phyloP scores from a whole-genome alignment of 2,797 vertebrate genomes.

The Cetoscarus ocellatus region DNA sequence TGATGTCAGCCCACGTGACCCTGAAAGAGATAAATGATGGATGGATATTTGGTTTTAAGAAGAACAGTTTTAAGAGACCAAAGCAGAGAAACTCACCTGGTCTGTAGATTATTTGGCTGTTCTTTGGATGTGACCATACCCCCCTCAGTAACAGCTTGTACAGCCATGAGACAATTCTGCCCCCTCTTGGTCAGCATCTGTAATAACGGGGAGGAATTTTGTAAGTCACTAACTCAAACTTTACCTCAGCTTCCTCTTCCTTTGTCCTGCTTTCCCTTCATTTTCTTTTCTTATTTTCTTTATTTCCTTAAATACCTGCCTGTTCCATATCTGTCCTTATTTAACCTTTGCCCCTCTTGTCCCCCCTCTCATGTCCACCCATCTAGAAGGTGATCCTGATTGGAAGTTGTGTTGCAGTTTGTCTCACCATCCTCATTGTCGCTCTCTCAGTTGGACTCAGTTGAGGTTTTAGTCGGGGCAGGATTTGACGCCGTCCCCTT shows the following conservation, averaged over 20 bases:
- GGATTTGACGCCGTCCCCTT: neutral
- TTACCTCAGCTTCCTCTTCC: neutral
- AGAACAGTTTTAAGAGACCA: too few species aligned
- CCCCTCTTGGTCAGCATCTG: conserved; percentile 59
- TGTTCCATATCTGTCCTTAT: conserved; percentile 3
- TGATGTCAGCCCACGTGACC: too few species aligned
- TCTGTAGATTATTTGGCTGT: neutral
- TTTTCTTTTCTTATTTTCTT: neutral
- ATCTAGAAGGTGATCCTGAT: conserved; percentile 85
- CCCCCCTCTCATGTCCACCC: conserved; percentile 16
- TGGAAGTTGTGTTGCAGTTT: conserved; percentile 77
- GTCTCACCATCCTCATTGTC: conserved; percentile 80
- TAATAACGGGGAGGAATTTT: conserved; percentile 15
- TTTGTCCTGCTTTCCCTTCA: neutral
- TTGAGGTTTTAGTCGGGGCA: conserved; percentile 56
- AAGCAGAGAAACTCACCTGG: neutral
- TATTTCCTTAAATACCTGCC: neutral
- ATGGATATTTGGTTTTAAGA: too few species aligned
- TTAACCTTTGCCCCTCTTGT: conserved; percentile 42
- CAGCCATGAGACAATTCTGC: conserved; percentile 57
- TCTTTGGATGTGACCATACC: neutral
- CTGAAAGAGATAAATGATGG: too few species aligned
- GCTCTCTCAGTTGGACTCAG: conserved; percentile 78
- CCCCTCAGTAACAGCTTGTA: conserved; percentile 5
- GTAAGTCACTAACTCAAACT: neutral